These are phyloP conservation scores for Anastatus disparis DNA, from an alignment of 1,140 invertebrate species.

Conservation along the genomic window DNA sequence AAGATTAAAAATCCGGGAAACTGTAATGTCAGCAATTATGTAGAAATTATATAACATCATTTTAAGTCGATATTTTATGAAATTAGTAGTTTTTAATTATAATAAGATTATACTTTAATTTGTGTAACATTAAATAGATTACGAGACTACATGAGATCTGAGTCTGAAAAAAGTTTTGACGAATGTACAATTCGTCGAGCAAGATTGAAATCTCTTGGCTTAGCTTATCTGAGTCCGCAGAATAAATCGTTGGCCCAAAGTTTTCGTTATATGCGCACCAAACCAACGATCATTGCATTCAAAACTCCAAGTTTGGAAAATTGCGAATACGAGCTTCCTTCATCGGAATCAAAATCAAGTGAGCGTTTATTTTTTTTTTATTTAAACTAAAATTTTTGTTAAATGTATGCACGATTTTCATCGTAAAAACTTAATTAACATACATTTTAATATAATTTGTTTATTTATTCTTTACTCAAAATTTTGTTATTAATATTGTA, in stretches of 20 bases:
- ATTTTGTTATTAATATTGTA: too few relatives aligned
- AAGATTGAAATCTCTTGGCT: constrained; percentile 72
- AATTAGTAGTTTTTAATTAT: too few relatives aligned
- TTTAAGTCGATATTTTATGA: too few relatives aligned
- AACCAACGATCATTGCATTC: constrained; percentile 87
- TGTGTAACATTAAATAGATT: too few relatives aligned
- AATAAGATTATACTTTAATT: too few relatives aligned
- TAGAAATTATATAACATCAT: too few relatives aligned
- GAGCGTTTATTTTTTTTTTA: neutral
- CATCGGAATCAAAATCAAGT: constrained; percentile 69
- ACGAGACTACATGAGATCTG: constrained; percentile 77
- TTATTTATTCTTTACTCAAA: too few relatives aligned
- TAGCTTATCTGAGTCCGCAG: constrained; percentile 79
- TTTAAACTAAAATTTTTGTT: neutral
- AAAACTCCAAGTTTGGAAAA: constrained; percentile 81
- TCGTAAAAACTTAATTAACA: too few relatives aligned
- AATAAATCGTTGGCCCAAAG: constrained; percentile 82
- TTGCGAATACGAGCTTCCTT: constrained; percentile 69
- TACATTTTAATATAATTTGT: too few relatives aligned
- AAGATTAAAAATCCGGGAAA: too few relatives aligned
- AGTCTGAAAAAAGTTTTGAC: constrained; percentile 82
- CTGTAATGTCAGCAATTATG: too few relatives aligned
- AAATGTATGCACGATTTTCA: too few relatives aligned
- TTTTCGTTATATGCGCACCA: constrained; percentile 86
- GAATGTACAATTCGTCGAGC: constrained; percentile 74